These are phyloP conservation scores for human DNA, from an alignment of 2,113 vertebrate species.

Conservation along the genomic window GRCh38 chr2:4786001-4786500, in stretches of 20 bases:
- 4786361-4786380: not conserved
- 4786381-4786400: not conserved
- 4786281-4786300: not conserved
- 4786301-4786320: not conserved
- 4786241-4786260: fast-evolving
- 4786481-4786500: not conserved
- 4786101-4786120: fast-evolving
- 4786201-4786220: not conserved
- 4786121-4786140: not conserved
- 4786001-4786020: not conserved
- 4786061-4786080: not conserved
- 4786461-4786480: not conserved
- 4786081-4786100: not conserved
- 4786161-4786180: not conserved
- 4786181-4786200: not conserved
- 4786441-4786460: not conserved
- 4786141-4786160: fast-evolving
- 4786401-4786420: not conserved
- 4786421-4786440: not conserved
- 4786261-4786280: not conserved
- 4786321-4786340: not conserved
- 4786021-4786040: not conserved
- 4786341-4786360: not conserved
- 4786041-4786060: not conserved
- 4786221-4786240: not conserved